Evolutionary conservation across 2,113 vertebrate genomes (phyloP).

Genomic region (Trogon surrucura): DNA sequence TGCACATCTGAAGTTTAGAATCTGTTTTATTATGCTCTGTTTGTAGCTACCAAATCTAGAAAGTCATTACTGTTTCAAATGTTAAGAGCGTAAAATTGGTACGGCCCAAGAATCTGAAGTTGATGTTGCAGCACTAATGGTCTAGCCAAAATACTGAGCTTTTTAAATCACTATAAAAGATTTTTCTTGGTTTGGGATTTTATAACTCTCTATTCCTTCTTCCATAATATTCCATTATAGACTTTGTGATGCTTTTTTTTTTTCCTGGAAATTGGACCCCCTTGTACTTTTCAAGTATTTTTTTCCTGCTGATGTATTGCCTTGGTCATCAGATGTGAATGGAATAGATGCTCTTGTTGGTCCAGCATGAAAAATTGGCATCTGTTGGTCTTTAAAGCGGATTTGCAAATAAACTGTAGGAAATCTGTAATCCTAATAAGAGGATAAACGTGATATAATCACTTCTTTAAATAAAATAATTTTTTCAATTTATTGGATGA

Average conservation of each 20-base stretch:
- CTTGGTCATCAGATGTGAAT: not conserved
- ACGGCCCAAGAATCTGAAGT: not conserved
- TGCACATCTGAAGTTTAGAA: not conserved
- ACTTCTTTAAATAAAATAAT: not conserved
- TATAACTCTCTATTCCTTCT: not conserved
- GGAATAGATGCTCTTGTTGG: constrained; percentile 1
- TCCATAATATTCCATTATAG: not conserved
- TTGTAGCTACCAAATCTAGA: not conserved
- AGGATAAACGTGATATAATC: constrained; percentile 28
- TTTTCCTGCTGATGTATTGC: not conserved
- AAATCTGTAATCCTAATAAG: constrained; percentile 49
- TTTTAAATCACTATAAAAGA: not conserved
- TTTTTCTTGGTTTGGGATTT: not conserved
- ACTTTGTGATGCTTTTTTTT: not conserved
- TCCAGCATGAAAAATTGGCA: constrained; percentile 18
- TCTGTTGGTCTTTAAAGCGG: constrained; percentile 48
- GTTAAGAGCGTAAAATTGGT: not conserved
- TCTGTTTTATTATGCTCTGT: not conserved
- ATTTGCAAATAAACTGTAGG: constrained; percentile 37
- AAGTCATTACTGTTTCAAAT: not conserved
- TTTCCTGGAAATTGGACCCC: not conserved
- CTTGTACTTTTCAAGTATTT: not conserved
- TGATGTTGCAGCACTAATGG: not conserved
- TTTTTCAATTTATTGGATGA: not conserved
- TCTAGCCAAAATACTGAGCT: not conserved